Evolutionary conservation across 53 echinoderm and acorn worm species (phyloP), one percentile per base, ranked within the genome.

Genomic region (Arbacia lixula): DNA sequence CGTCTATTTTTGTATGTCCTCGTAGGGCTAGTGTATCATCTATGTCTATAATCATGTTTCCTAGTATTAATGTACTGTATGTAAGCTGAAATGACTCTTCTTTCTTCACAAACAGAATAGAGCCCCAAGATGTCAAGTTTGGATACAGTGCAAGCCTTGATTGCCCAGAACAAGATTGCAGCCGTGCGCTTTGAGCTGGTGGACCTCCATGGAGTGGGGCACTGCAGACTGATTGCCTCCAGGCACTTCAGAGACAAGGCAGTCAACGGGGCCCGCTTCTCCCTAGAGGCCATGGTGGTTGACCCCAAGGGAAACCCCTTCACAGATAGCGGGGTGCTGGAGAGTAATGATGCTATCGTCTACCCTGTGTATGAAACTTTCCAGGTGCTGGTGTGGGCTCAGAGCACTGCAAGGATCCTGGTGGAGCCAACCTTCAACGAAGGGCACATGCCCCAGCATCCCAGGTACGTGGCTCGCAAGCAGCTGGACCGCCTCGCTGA

Each of bases 191-290:
- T 91, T 41, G 92, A 91, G 60, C 26, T 79, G 39, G 72, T 69
- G 26, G 92, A 91, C 71, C 77, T 80, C 79, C 77, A 88, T 85
- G 92, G 92, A 32, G 88, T 91, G 8, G 43, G 85, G 11, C 85
- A 86, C 30, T 77, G 85, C 63, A 88, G 89, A 36, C 76, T 67
- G 14, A 85, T 91, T 20, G 85, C 92, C 35, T 81, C 92, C 2
- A 85, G 92, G 27, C 89, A 92, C 35, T 92, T 92, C 60, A 34
- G 56, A 0, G 75, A 83, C 52, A 92, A 92, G 38, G 92, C 85
- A 19, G 68, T 86, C 25, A 66, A 89, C 20, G 92, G 92, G 0
- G 19, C 91, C 16, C 62, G 78, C 16, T 89, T 92, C 41, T 40
- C 38, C 60, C 55, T 85, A 28, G 53, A 67, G 12, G 83, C 90